phyloP scores from a whole-genome alignment of 2,797 vertebrate species.

The Microctenopoma stevenorrisi region DNA sequence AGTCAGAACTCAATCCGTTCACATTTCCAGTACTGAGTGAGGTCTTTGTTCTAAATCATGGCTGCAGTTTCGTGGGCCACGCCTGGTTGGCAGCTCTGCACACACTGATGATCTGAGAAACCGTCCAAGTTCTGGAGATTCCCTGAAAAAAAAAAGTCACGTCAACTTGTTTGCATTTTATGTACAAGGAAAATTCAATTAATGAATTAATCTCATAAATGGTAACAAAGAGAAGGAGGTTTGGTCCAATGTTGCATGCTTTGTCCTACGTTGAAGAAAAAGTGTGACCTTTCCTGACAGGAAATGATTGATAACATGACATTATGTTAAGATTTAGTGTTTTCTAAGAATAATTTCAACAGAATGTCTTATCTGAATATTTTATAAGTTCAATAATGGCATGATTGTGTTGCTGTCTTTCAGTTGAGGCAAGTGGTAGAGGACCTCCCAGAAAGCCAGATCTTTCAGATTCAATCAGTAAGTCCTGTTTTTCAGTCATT shows the following conservation, averaged over 20 bases:
- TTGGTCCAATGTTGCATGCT: constrained; percentile 5
- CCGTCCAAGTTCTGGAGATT: constrained; percentile 15
- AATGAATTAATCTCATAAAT: constrained; percentile 3
- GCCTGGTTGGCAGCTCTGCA: constrained; percentile 10
- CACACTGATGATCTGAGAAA: constrained; percentile 20
- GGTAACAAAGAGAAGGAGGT: constrained; percentile 14
- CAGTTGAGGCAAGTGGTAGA: constrained; percentile 80
- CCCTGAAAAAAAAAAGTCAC: constrained; percentile 26
- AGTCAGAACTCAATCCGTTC: neutral
- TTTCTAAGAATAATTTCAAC: constrained; percentile 2
- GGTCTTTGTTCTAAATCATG: constrained; percentile 9
- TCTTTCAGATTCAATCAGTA: constrained; percentile 74
- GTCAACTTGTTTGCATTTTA: constrained; percentile 7
- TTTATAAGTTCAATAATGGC: neutral
- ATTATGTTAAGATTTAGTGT: neutral
- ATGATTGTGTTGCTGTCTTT: constrained; percentile 29
- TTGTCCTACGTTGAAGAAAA: constrained; percentile 14
- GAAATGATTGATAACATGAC: neutral
- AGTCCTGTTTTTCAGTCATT: constrained; percentile 57
- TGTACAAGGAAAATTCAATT: neutral
- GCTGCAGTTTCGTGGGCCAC: constrained; percentile 22
- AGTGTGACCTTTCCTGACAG: constrained; percentile 1
- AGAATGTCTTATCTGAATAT: neutral
- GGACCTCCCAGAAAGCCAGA: constrained; percentile 65
- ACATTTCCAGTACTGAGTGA: constrained; percentile 17